Evolutionary conservation across 2,888 invertebrate species (phyloP).

Genomic region (Sepioteuthis lessoniana): DNA sequence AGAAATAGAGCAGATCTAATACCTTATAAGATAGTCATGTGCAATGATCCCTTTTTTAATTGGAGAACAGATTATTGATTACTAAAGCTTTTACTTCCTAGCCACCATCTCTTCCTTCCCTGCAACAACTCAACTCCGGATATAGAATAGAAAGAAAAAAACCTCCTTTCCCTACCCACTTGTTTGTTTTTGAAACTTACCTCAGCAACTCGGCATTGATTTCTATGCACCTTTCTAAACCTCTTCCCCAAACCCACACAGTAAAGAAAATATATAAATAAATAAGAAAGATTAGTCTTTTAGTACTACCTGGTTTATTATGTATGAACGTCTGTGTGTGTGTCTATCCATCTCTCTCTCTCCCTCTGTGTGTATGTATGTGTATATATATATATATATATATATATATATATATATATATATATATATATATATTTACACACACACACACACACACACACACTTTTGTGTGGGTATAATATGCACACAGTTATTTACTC

Average conservation of each 20-base stretch:
- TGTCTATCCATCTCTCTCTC: background rate
- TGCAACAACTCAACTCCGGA: background rate
- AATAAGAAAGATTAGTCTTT: background rate
- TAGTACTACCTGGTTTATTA: background rate
- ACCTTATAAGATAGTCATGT: background rate
- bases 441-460: background rate
- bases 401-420: background rate
- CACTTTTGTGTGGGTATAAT: background rate
- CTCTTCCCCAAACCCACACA: background rate
- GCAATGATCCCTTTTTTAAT: background rate
- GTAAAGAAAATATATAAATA: background rate
- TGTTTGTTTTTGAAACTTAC: background rate
- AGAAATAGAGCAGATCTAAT: constrained; percentile 7
- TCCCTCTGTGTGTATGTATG: background rate
- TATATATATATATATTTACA: background rate
- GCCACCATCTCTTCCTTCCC: background rate
- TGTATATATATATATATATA: background rate
- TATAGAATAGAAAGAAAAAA: background rate
- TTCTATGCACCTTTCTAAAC: background rate
- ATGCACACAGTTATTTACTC: background rate
- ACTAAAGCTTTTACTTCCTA: background rate
- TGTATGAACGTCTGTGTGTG: background rate
- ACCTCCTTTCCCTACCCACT: background rate
- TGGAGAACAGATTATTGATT: background rate
- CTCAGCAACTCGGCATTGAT: background rate